These are phyloP conservation scores for Tiaroga cobitis DNA, from an alignment of 2,797 vertebrate species.

Conservation along the genomic window DNA sequence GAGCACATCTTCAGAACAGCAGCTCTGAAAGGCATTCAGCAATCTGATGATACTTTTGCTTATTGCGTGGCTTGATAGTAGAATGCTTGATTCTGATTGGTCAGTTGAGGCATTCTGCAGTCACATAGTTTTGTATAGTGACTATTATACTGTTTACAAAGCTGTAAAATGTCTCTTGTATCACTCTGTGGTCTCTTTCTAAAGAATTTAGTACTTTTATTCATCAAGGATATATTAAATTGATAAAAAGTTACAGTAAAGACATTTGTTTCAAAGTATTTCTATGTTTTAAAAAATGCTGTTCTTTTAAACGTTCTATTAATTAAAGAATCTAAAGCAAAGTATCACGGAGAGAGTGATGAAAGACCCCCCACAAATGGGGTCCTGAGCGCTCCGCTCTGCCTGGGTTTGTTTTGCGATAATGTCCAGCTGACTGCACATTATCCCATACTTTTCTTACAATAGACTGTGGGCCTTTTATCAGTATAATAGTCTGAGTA, in stretches of 20 bases:
- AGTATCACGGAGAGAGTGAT: not conserved
- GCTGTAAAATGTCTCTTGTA: not conserved
- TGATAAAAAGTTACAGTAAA: too few species aligned
- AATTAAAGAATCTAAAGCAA: not conserved
- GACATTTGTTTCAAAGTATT: too few species aligned
- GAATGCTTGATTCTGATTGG: slow-evolving; percentile 3
- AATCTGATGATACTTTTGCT: not conserved
- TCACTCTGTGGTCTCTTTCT: not conserved
- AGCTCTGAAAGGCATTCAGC: not conserved
- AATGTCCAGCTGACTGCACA: slow-evolving; percentile 5
- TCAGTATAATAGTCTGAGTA: not conserved
- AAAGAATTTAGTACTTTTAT: not conserved
- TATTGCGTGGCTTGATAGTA: not conserved
- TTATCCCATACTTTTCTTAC: slow-evolving; percentile 4
- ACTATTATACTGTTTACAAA: not conserved
- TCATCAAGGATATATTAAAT: not conserved
- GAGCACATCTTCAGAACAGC: slow-evolving; percentile 12
- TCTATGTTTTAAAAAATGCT: too few species aligned
- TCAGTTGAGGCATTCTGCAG: not conserved
- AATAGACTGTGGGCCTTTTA: not conserved
- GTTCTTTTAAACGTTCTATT: not conserved
- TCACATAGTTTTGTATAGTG: not conserved
- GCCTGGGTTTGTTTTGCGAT: not conserved
- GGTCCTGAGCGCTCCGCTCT: not conserved
- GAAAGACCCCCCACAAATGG: not conserved